phyloP scores from a whole-genome alignment of 1,140 invertebrate species.

The Lethocerus indicus region DNA sequence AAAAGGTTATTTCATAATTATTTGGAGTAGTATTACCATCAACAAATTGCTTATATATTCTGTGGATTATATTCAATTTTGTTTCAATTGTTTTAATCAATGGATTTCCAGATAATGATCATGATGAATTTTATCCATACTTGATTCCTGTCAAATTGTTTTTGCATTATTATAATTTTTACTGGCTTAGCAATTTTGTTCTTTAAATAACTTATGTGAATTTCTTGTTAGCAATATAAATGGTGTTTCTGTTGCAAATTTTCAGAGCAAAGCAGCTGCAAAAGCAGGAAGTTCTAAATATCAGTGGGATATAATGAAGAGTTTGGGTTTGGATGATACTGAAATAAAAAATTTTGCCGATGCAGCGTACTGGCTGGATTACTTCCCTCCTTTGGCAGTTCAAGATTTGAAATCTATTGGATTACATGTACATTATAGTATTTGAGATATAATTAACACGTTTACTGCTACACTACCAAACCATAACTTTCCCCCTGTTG shows the following conservation, averaged over 20 bases:
- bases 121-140: too few species aligned
- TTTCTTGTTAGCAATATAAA: too few species aligned
- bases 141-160: too few species aligned
- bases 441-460: too few species aligned
- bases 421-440: slow-evolving; percentile 63
- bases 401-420: slow-evolving; percentile 79
- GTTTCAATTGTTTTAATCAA: slow-evolving; percentile 1
- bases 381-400: slow-evolving; percentile 85
- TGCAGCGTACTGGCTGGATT: slow-evolving; percentile 80
- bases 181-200: neutral
- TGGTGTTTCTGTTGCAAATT: slow-evolving; percentile 24
- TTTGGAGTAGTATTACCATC: slow-evolving; percentile 32
- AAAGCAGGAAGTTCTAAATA: slow-evolving; percentile 81
- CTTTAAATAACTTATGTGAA: too few species aligned
- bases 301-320: slow-evolving; percentile 99
- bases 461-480: neutral
- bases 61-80: neutral
- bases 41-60: neutral
- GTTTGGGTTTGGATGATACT: slow-evolving; percentile 71
- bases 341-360: slow-evolving; percentile 91
- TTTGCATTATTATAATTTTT: neutral
- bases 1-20: too few species aligned
- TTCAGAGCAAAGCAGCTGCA: slow-evolving; percentile 92
- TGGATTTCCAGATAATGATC: too few species aligned
- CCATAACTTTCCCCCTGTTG: too few species aligned